These are phyloP conservation scores for Cryptotermes secundus DNA, from an alignment of 1,140 invertebrate genomes.

Conservation along the genomic window DNA sequence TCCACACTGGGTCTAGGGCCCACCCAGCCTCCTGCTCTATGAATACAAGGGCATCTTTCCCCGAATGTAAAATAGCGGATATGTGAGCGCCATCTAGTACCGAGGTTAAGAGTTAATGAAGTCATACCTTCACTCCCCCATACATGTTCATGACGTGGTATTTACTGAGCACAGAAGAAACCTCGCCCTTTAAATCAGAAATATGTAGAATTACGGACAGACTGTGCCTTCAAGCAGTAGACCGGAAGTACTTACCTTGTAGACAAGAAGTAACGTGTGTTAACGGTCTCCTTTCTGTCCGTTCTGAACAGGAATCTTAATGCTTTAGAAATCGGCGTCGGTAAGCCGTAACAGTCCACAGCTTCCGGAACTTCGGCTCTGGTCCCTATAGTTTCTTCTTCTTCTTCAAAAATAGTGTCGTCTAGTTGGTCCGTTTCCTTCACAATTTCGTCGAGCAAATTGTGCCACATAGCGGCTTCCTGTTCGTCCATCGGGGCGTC, in stretches of 20 bases:
- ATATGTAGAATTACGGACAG: no score
- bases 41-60: no score
- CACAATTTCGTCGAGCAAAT: neutral
- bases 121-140: no score
- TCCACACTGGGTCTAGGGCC: no score
- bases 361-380: slow-evolving; percentile 12
- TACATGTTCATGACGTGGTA: no score
- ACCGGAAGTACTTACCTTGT: slow-evolving; percentile 11
- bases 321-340: slow-evolving; percentile 37
- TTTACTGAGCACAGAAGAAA: no score
- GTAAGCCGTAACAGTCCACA: slow-evolving; percentile 47
- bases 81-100: no score
- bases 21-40: no score
- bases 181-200: no score
- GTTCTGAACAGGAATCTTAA: slow-evolving; percentile 42
- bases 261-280: slow-evolving; percentile 18
- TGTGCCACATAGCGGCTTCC: neutral
- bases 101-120: no score
- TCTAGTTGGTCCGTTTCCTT: neutral
- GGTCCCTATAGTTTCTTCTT: neutral
- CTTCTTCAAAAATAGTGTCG: neutral
- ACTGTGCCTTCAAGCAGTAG: no score
- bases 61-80: no score
- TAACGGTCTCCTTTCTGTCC: slow-evolving; percentile 35
- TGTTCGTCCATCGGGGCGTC: neutral